Conservation (phyloP, 2,888 invertebrate species). For the Tricholauxania praeusta region DNA sequence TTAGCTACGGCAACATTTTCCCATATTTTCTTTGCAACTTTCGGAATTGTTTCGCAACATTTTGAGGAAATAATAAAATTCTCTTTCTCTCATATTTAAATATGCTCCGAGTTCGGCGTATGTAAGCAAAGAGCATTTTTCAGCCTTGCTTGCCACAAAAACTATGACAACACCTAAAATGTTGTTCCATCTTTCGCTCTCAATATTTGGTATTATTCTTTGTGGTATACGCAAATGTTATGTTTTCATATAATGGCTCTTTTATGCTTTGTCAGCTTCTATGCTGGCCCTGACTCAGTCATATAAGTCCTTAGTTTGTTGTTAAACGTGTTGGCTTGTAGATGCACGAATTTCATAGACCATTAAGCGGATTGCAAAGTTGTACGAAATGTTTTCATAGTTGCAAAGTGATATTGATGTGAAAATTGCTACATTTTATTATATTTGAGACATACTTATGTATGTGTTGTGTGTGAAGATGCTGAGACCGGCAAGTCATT, state of each 20-base stretch:
- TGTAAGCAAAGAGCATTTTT: no score
- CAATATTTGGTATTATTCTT: neutral
- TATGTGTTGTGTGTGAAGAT: no score
- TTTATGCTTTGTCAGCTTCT: neutral
- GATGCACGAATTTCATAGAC: constrained; percentile 4
- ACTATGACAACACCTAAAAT: constrained; percentile 10
- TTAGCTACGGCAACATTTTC: no score
- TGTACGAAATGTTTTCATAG: neutral
- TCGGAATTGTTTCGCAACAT: neutral
- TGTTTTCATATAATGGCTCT: no score
- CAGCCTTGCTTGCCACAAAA: no score
- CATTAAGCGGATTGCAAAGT: neutral
- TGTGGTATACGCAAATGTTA: neutral
- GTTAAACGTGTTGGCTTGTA: constrained; percentile 12
- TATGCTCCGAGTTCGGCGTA: no score
- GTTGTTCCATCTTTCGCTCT: neutral
- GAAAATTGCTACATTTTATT: no score
- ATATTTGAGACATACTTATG: no score
- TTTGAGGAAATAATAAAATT: neutral
- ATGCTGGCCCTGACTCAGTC: neutral
- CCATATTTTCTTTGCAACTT: no score
- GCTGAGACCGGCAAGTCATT: no score
- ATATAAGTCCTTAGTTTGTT: constrained; percentile 26
- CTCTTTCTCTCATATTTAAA: neutral
- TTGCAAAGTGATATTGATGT: neutral